These are phyloP conservation scores for Odontamblyopus lacepedii DNA, from an alignment of 2,797 vertebrate genomes.

Conservation along the genomic window DNA sequence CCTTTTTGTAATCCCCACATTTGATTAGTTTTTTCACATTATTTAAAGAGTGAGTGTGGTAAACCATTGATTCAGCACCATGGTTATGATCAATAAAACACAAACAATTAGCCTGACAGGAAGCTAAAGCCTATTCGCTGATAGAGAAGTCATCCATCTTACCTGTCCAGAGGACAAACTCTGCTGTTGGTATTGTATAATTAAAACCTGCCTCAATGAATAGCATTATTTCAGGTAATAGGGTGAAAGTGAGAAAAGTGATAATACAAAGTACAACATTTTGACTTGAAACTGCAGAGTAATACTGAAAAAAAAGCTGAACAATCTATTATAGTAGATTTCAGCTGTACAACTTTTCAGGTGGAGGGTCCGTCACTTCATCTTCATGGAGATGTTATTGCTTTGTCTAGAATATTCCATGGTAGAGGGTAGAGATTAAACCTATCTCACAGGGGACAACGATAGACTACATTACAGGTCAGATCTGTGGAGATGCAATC, in stretches of 20 bases:
- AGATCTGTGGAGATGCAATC: no score
- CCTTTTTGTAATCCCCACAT: background rate
- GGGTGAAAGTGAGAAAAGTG: conserved; percentile 26
- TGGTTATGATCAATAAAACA: conserved; percentile 17
- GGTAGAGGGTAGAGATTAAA: no score
- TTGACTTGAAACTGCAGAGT: no score
- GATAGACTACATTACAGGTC: no score
- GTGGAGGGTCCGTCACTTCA: no score
- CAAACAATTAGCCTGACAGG: conserved; percentile 13
- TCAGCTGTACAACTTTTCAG: no score
- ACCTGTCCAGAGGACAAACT: background rate
- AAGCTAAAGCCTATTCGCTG: conserved; percentile 6
- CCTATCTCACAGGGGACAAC: no score
- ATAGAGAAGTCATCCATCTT: conserved; percentile 13
- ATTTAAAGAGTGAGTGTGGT: conserved; percentile 6
- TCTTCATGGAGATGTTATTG: no score
- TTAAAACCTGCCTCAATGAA: conserved; percentile 12
- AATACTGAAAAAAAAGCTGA: background rate
- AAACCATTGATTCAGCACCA: conserved; percentile 9
- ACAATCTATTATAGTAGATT: background rate
- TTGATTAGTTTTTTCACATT: background rate
- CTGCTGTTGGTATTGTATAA: conserved; percentile 15
- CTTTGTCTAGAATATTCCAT: no score
- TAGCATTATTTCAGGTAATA: conserved; percentile 12
- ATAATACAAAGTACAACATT: conserved; percentile 32